Evolutionary conservation across 2,888 invertebrate genomes (phyloP), one percentile per base, ranked within the genome.

Genomic region (Chrysolina oricalcia): DNA sequence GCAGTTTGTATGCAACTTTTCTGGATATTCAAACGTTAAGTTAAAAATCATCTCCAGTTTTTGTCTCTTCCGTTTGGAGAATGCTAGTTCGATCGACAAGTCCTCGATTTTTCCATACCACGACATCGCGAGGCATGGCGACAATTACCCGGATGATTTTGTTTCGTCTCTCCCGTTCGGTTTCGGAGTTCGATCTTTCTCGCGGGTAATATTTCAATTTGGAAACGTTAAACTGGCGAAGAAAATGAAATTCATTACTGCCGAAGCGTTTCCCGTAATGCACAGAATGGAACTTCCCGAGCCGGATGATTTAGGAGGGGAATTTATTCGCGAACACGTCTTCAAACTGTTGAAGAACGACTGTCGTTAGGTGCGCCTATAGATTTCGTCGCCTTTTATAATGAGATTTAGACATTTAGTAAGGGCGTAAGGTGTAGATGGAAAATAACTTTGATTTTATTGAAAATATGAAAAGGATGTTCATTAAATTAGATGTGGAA

Each of bases 181-280:
- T 53, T 10, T 53, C 10, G 43, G 19, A 11, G 21, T 53, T 53
- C 53, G 53, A 53, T 53, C 13, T 53, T 53, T 53, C 13, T 53
- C 21, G 13, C 21, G 53, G 27, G 35, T 59, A 17, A 59, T 59
- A 59, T 59, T 59, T 59, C 59, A 59, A n/a, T 59, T 59, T 59
- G 59, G 59, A 59, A 35, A 15, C 59, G 59, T 59, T 59, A 35
- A 59, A 59, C 23, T 10, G 59, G 59, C 59, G 35, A 59, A 59
- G 59, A 59, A 59, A 59, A 59, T 59, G 17, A 59, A 59, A 59
- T 59, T 59, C 59, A 59, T 59, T 59, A 59, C 59, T n/a, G 23
- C 27, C 27, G 59, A 59, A 59, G 59, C 59, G n/a, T 59, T 59
- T 50, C 35, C 59, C 59, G 27, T 59, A 59, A 59, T 59, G 59